These are phyloP conservation scores for Pygathrix nemaeus DNA, from an alignment of 2,113 vertebrate genomes.

Conservation along the genomic window DNA sequence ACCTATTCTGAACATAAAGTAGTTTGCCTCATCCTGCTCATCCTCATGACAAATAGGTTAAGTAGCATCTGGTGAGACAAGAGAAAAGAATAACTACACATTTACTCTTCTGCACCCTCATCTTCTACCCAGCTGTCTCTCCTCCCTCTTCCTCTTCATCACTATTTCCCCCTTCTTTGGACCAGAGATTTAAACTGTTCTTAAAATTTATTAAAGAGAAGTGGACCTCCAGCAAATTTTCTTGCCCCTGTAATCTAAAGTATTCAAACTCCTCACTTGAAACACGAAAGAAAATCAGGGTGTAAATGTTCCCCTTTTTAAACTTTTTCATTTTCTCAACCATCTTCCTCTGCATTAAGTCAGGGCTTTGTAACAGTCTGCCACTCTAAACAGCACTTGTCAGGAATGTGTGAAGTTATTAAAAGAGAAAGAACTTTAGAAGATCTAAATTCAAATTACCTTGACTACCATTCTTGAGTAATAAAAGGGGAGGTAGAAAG, in stretches of 20 bases:
- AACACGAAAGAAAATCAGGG: background rate
- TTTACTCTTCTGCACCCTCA: background rate
- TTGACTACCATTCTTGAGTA: background rate
- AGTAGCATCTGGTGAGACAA: background rate
- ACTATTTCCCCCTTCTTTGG: background rate
- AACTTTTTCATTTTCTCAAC: background rate
- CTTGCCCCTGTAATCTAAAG: background rate
- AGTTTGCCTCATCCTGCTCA: background rate
- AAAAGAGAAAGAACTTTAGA: background rate
- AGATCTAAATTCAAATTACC: slow-evolving; percentile 47
- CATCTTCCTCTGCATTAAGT: background rate
- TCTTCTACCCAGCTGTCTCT: background rate
- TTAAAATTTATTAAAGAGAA: slow-evolving; percentile 13
- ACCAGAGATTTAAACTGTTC: background rate
- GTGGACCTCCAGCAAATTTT: background rate
- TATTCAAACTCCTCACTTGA: background rate
- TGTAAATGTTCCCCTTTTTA: background rate
- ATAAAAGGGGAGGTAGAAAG: background rate
- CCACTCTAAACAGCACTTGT: slow-evolving; percentile 51
- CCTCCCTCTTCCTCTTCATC: background rate
- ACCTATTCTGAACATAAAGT: background rate
- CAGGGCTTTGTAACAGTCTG: slow-evolving; percentile 30
- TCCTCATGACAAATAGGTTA: background rate
- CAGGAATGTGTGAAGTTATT: slow-evolving; percentile 36
- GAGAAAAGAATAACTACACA: background rate